phyloP scores from a whole-genome alignment of 2,113 vertebrate genomes.

The Lasiurus cinereus region DNA sequence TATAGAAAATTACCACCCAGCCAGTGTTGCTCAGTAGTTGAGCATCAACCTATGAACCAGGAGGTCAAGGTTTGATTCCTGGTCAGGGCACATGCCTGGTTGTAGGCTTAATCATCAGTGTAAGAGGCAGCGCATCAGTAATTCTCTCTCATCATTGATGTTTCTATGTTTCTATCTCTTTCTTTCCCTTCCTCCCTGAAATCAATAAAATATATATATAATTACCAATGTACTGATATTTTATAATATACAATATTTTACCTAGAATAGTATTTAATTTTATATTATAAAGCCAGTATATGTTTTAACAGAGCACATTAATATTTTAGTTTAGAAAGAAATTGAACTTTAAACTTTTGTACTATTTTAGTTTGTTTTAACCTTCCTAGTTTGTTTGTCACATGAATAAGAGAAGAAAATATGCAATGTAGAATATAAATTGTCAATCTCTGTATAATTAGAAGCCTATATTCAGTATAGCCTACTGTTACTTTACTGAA shows the following conservation, averaged over 20 bases:
- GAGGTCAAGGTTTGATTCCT: no score
- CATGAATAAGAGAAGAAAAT: not conserved
- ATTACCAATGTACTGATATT: not conserved
- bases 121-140: no score
- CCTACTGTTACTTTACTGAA: not conserved
- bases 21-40: no score
- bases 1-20: not conserved
- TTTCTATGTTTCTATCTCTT: no score
- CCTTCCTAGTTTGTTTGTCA: slow-evolving; percentile 62
- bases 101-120: no score
- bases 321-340: slow-evolving; percentile 40
- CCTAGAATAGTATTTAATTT: not conserved
- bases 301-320: slow-evolving; percentile 37
- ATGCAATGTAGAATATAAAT: not conserved
- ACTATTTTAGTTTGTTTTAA: not conserved
- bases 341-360: not conserved
- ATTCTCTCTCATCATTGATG: no score
- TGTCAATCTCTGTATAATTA: slow-evolving; percentile 38
- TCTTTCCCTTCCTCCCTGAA: no score
- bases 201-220: not conserved
- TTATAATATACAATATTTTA: not conserved
- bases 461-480: not conserved
- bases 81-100: no score
- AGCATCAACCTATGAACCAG: no score
- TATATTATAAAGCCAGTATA: not conserved